phyloP scores from a whole-genome alignment of 2,113 vertebrate genomes.

The Hemichromis elongatus region DNA sequence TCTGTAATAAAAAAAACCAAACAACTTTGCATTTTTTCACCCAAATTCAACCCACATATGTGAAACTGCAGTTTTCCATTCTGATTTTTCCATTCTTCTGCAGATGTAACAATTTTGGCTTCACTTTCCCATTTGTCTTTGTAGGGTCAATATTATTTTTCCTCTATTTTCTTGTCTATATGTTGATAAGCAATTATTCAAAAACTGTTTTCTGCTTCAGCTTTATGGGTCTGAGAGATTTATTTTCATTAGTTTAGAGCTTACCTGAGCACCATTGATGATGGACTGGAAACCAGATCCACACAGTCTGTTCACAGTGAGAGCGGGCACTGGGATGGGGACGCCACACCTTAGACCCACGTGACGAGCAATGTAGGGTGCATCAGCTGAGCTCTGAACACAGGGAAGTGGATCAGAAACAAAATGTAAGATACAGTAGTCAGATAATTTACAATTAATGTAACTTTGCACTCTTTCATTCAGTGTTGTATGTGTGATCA shows the following conservation, averaged over 20 bases:
- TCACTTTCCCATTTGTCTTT: not conserved
- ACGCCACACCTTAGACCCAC: conserved; percentile 86
- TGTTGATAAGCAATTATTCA: not conserved
- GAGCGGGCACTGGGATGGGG: conserved; percentile 80
- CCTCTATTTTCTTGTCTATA: not conserved
- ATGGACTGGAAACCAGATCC: conserved; percentile 97
- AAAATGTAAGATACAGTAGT: not conserved
- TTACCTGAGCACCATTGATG: conserved; percentile 88
- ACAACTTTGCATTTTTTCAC: not conserved
- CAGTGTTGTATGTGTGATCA: not conserved
- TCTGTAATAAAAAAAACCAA: not conserved
- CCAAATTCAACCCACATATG: fast-evolving
- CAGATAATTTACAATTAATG: not conserved
- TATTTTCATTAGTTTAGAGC: not conserved
- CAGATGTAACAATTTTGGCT: not conserved
- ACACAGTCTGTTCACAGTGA: conserved; percentile 92
- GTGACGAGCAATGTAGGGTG: conserved; percentile 84
- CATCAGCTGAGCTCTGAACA: conserved; percentile 82
- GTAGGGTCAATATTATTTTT: not conserved
- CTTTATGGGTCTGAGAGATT: not conserved
- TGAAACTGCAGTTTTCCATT: not conserved
- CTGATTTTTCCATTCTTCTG: not conserved
- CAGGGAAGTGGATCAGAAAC: not conserved
- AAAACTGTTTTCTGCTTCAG: not conserved
- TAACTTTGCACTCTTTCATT: not conserved